Conservation (phyloP, 2,113 vertebrate genomes). For the Podilymbus podiceps region DNA sequence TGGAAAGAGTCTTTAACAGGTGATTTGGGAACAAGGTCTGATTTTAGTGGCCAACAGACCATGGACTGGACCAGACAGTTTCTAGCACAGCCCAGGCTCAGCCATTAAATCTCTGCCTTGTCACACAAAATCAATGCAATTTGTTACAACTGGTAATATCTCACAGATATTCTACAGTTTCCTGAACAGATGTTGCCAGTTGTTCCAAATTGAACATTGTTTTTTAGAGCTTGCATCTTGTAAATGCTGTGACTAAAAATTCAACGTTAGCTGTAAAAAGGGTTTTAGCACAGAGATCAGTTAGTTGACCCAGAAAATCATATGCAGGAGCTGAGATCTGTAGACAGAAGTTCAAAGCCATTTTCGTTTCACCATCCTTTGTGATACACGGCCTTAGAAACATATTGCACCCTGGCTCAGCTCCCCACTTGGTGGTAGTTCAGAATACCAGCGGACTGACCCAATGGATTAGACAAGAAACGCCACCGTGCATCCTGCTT, state of each 20-base stretch:
- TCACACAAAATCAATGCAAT: background rate
- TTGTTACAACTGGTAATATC: background rate
- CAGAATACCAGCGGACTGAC: background rate
- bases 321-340: background rate
- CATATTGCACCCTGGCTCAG: background rate
- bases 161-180: background rate
- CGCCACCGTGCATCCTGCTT: fast-evolving
- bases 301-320: background rate
- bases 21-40: background rate
- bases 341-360: background rate
- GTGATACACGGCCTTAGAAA: background rate
- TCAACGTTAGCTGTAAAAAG: background rate
- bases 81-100: background rate
- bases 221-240: background rate
- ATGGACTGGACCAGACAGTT: background rate
- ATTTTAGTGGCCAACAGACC: background rate
- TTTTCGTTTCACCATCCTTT: background rate
- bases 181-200: background rate
- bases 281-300: background rate
- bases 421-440: background rate
- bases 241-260: background rate
- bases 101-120: background rate
- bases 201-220: background rate
- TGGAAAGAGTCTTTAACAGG: background rate
- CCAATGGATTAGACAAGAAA: background rate